These are phyloP conservation scores for Protonibea diacanthus DNA, from an alignment of 2,797 vertebrate species.

Conservation along the genomic window DNA sequence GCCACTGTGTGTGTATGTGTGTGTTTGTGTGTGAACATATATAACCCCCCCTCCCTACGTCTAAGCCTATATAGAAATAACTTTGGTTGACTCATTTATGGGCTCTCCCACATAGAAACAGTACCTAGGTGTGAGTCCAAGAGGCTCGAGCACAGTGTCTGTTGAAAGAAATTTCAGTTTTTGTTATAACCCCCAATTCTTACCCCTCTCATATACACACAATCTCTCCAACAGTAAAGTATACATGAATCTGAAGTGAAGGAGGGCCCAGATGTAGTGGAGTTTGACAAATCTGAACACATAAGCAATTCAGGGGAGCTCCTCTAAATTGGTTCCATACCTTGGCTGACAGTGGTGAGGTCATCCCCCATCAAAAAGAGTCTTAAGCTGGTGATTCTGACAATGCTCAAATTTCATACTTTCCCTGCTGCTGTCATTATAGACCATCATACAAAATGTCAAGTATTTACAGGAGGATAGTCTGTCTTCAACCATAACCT, in stretches of 20 bases:
- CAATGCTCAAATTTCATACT: constrained; percentile 65
- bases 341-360: constrained; percentile 79
- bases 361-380: constrained; percentile 70
- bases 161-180: constrained; percentile 68
- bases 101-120: constrained; percentile 73
- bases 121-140: constrained; percentile 72
- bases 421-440: constrained; percentile 68
- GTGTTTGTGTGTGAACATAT: constrained; percentile 71
- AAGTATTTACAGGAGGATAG: constrained; percentile 44
- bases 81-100: constrained; percentile 76
- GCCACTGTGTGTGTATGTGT: constrained; percentile 70
- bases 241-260: constrained; percentile 70
- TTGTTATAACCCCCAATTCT: constrained; percentile 65
- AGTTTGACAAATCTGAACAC: constrained; percentile 77
- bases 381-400: constrained; percentile 59
- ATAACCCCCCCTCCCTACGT: constrained; percentile 54
- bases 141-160: constrained; percentile 53
- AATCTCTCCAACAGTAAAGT: constrained; percentile 47
- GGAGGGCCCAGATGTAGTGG: constrained; percentile 72
- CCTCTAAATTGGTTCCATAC: constrained; percentile 84
- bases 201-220: constrained; percentile 13
- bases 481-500: constrained; percentile 56
- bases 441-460: constrained; percentile 50
- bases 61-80: constrained; percentile 75
- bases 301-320: constrained; percentile 76